Evolutionary conservation across 1,140 invertebrate species (phyloP).

Genomic region (Macrobrachium rosenbergii): DNA sequence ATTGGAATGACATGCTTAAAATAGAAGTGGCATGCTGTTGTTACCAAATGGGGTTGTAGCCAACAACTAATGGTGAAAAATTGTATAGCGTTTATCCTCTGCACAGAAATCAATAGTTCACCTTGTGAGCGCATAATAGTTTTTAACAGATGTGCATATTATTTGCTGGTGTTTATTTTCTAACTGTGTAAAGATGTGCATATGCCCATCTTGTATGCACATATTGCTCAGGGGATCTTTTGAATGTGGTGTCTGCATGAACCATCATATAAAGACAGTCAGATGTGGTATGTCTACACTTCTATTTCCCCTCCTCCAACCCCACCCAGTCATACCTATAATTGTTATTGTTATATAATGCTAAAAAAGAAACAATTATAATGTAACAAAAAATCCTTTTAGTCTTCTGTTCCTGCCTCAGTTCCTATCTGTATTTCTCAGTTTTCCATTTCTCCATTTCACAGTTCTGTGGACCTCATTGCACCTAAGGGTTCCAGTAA

Average conservation of each 20-base stretch:
- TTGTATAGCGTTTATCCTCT: conserved; percentile 57
- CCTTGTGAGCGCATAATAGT: conserved; percentile 50
- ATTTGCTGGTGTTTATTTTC: conserved; percentile 33
- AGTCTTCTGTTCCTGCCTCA: conserved; percentile 23
- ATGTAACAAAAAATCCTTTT: neutral
- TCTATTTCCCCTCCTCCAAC: conserved; percentile 20
- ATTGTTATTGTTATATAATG: conserved; percentile 2
- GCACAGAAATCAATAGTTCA: conserved; percentile 53
- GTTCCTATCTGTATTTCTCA: conserved; percentile 33
- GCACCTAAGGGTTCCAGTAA: conserved; percentile 60
- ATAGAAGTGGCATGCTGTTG: conserved; percentile 63
- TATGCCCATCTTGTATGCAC: conserved; percentile 46
- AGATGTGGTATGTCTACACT: conserved; percentile 52
- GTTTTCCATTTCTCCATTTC: conserved; percentile 55
- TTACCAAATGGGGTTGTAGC: conserved; percentile 61
- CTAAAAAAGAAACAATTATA: neutral
- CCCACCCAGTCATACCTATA: conserved; percentile 5
- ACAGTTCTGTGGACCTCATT: conserved; percentile 56
- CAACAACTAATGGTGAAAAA: conserved; percentile 53
- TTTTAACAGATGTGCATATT: conserved; percentile 44
- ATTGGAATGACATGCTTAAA: conserved; percentile 62
- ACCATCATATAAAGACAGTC: conserved; percentile 39
- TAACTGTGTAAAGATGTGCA: conserved; percentile 63
- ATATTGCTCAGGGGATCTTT: conserved; percentile 55
- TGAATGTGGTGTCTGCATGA: conserved; percentile 62